Evolutionary conservation across 2,888 invertebrate genomes (phyloP).

Genomic region (Cyclophora albipunctata): DNA sequence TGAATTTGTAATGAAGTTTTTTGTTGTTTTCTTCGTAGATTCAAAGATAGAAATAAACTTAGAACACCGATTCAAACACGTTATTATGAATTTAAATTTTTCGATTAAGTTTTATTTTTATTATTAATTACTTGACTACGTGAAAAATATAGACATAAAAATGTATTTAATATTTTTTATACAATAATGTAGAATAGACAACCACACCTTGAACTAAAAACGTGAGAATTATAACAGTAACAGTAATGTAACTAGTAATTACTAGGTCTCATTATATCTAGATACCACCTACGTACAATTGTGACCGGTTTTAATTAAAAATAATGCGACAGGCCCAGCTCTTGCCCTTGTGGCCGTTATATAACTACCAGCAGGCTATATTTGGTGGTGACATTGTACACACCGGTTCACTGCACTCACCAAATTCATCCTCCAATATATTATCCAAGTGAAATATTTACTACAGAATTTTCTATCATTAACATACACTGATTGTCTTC

Average conservation of each 20-base stretch:
- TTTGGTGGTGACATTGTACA: slow-evolving; percentile 36
- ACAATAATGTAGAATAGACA: background rate
- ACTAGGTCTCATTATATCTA: background rate
- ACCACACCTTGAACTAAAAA: background rate
- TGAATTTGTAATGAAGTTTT: slow-evolving; percentile 25
- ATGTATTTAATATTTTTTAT: too few relatives aligned
- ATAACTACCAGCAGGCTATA: slow-evolving; percentile 34
- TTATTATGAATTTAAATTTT: too few relatives aligned
- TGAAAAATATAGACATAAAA: too few relatives aligned
- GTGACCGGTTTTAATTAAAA: slow-evolving; percentile 33
- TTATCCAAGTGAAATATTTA: background rate
- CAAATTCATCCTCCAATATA: slow-evolving; percentile 14
- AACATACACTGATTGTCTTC: slow-evolving; percentile 13
- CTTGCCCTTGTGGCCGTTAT: slow-evolving; percentile 51
- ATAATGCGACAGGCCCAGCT: slow-evolving; percentile 41
- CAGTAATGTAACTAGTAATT: slow-evolving; percentile 1
- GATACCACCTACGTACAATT: slow-evolving; percentile 4
- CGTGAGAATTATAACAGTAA: slow-evolving; percentile 1
- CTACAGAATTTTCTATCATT: background rate
- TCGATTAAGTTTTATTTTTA: too few relatives aligned
- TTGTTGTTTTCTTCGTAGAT: slow-evolving; percentile 20
- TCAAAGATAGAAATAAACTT: slow-evolving; percentile 4
- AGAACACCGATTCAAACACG: background rate
- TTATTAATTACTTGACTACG: too few relatives aligned
- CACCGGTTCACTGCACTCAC: slow-evolving; percentile 53